Evolutionary conservation across 2,113 vertebrate species (phyloP), one percentile per base, ranked within the genome.

Genomic region (Thermophis baileyi): DNA sequence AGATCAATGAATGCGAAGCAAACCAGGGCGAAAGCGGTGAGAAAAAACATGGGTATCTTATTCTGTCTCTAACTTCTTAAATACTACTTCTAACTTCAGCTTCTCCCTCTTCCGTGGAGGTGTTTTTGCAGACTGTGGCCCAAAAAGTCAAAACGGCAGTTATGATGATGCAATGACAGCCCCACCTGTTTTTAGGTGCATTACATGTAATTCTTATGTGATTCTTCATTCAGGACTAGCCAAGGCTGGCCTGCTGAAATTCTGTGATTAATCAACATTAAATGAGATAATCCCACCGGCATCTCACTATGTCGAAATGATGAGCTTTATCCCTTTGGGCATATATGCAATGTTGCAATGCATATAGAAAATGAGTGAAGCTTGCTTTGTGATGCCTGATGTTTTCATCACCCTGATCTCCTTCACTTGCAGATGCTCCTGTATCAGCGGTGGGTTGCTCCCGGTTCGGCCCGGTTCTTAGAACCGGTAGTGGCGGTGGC

Each of bases 1-100:
- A 92, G 35, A 94, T 94, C 91, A 96, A 97, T 97, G 90, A 95
- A 95, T 60, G 14, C 0, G 4, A 86, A 30, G 54, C 49, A 35
- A 16, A 0, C 7, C 12, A 90, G 44, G 46, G 53, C 0, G 94
- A 57, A 91, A 89, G 50, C 4, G 90, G 85, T 49, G 90, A 93
- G 92, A 50, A 35, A 35, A 22, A 92, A 25, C 3, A 63, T 12
- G 12, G 46, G 10, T 40, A 51, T 16, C 47, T 50, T 87, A 85
- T 90, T 50, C 74, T 50, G 12, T 11, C 7, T 53, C 47, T 25
- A 11, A 53, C 10, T 40, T 18, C 63, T 7, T 46, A 46, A 91
- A n/a, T 49, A 1, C 9, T 9, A 6, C 35, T 30, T 18, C 11
- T 16, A 30, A 44, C 8, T 88, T 88, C 47, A 51, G 49, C 18